phyloP scores from a whole-genome alignment of 92 coral and sea anemone species.

The Micromussa lordhowensis region DNA sequence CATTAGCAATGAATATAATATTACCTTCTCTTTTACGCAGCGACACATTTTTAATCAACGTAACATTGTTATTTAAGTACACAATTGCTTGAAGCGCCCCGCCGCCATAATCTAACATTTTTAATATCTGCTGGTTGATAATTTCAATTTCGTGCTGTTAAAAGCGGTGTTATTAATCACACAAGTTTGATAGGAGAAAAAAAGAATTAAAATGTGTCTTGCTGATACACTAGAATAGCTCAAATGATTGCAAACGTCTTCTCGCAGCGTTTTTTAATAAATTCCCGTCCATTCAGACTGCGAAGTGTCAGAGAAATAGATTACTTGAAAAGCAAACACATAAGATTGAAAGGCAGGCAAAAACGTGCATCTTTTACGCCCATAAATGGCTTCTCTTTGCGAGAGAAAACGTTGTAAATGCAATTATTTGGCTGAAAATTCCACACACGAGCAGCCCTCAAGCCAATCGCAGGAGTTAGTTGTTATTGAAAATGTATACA shows the following conservation, averaged over 20 bases:
- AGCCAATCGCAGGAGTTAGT: conserved; percentile 35
- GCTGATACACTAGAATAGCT: conserved; percentile 47
- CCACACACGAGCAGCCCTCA: conserved; percentile 31
- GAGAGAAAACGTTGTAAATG: conserved; percentile 16
- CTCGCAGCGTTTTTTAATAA: conserved; percentile 48
- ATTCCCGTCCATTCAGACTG: conserved; percentile 29
- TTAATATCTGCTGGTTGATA: conserved; percentile 54
- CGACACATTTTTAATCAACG: conserved; percentile 63
- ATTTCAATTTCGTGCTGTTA: conserved; percentile 56
- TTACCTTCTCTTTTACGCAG: conserved; percentile 59
- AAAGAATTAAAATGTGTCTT: conserved; percentile 32
- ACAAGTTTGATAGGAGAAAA: conserved; percentile 33
- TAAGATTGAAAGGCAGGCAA: neutral
- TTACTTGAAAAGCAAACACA: conserved; percentile 11
- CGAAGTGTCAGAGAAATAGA: conserved; percentile 27
- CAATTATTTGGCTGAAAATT: conserved; percentile 33
- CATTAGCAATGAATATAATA: conserved; percentile 59
- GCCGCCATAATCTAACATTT: conserved; percentile 61
- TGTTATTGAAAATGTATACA: conserved; percentile 67
- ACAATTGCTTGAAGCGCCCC: conserved; percentile 56
- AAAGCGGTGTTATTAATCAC: conserved; percentile 61
- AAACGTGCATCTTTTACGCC: conserved; percentile 6
- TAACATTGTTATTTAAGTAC: conserved; percentile 54
- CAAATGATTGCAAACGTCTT: conserved; percentile 45
- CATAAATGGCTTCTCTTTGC: conserved; percentile 3